Conservation (phyloP, 2,113 vertebrate genomes). For the Lethenteron reissneri region DNA sequence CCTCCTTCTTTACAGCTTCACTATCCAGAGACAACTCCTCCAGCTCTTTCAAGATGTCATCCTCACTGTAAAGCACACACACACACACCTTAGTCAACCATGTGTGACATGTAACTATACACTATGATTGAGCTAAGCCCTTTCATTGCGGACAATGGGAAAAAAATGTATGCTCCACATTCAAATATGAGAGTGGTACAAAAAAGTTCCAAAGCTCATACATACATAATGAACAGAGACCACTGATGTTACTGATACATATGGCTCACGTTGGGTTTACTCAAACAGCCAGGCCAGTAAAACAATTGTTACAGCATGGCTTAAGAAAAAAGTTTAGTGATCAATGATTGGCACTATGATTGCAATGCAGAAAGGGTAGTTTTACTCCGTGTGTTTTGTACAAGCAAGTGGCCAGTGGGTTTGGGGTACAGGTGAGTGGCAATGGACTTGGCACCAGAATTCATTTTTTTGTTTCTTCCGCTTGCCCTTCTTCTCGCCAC, state of each 20-base stretch:
- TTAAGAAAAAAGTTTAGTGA: no score
- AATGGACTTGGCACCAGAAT: no score
- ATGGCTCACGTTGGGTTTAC: no score
- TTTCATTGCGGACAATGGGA: conserved; percentile 7
- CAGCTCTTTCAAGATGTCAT: conserved; percentile 81
- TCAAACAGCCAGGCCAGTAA: no score
- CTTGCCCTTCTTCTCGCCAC: conserved; percentile 64
- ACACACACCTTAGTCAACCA: conserved; percentile 3
- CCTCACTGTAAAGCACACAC: conserved; percentile 45
- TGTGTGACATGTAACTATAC: neutral
- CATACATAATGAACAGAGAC: conserved; percentile 8
- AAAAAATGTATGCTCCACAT: neutral
- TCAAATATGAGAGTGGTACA: no score
- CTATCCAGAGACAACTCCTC: conserved; percentile 65
- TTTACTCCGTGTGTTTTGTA: no score
- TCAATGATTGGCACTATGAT: no score
- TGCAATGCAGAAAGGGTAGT: no score
- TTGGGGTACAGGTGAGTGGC: no score
- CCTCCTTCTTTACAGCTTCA: conserved; percentile 41
- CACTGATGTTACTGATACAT: conserved; percentile 22
- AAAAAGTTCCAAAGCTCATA: conserved; percentile 8
- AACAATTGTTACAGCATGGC: no score
- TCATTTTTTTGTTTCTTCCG: conserved; percentile 69
- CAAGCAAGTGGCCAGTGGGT: no score
- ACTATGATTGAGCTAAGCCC: neutral